Evolutionary conservation across 1,140 invertebrate genomes (phyloP).

Genomic region (Drosophila truncata): DNA sequence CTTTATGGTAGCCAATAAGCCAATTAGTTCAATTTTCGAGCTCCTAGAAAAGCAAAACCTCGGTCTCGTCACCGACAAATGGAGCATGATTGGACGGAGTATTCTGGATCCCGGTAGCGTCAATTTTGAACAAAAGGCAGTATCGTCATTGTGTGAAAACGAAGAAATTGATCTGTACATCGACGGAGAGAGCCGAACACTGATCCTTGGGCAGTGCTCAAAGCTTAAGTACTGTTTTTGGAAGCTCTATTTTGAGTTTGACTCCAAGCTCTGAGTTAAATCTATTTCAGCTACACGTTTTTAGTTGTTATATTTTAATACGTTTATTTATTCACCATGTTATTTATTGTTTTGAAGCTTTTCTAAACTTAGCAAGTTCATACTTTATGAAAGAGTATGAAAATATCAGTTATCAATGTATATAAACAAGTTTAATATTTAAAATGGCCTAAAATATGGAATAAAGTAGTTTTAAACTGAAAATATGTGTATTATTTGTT

Average conservation of each 20-base stretch:
- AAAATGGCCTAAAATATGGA: not conserved
- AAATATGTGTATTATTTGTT: not conserved
- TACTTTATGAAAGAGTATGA: not conserved
- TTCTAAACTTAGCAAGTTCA: not conserved
- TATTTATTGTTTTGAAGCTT: not conserved
- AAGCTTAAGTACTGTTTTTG: conserved; percentile 52
- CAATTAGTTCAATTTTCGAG: conserved; percentile 30
- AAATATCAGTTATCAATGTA: not conserved
- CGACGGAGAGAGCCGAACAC: conserved; percentile 31
- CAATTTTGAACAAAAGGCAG: conserved; percentile 6
- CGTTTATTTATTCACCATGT: not conserved
- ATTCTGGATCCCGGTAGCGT: conserved; percentile 1
- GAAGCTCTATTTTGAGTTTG: conserved; percentile 30
- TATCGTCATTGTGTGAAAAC: conserved; percentile 34
- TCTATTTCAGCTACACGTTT: not conserved
- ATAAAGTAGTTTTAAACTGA: not conserved
- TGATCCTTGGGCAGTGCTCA: conserved; percentile 7
- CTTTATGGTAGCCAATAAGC: conserved; percentile 15
- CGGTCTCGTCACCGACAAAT: conserved; percentile 33
- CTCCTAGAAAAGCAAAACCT: conserved; percentile 45
- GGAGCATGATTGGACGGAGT: conserved; percentile 21
- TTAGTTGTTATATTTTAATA: not conserved
- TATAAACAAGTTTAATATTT: not conserved
- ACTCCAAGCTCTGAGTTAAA: not conserved
- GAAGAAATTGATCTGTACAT: conserved; percentile 25